Base-by-base conservation (phyloP, 2,113 vertebrate genomes). In the Tichodroma muraria region DNA sequence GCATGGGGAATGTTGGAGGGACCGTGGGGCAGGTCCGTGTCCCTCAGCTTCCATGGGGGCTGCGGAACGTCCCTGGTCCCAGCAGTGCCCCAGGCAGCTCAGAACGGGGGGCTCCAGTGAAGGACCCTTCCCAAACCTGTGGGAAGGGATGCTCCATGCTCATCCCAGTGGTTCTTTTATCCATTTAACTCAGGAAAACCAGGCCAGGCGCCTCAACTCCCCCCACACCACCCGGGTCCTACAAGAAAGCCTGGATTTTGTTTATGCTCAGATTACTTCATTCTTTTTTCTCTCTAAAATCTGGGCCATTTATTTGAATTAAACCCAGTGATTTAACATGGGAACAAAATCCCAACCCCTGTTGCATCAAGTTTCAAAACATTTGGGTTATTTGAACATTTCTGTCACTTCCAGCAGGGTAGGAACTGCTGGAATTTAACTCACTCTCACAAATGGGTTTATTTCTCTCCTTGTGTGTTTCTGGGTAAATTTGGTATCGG, bases 351-450 rank as follows among this genome's bases (percentile, higher is more conserved):
- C 23, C 20, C 31, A 60, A 63, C 15, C 59, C 76, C 80, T 79
- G 56, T 1, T 5, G 75, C 69, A 76, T 89, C 61, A 4, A 40
- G 56, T 95, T 94, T 95, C 95, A 89, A 96, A 96, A 91, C 44
- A 88, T 93, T 94, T 85, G 80, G 90, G 45, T 90, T 95, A 66
- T 85, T 91, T 90, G 71, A 91, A 85, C 42, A 12, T 88, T 90
- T 91, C 92, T 96, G 93, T 91, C 93, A 80, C 82, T 91, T 95
- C 66, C 85, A 96, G 47, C 23, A 2, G 92, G 28, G 66, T 22
- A 76, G 42, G 81, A 96, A 44, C 93, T 89, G 71, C 75, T 85
- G 88, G 84, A 94, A 85, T 93, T 95, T 85, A 89, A 82, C 85
- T 89, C 54, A 4, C 15, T 4, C 42, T 94, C 66, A 57, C 53